These are phyloP conservation scores for Amphiduros pacificus DNA, from an alignment of 2,888 invertebrate species.

Conservation along the genomic window DNA sequence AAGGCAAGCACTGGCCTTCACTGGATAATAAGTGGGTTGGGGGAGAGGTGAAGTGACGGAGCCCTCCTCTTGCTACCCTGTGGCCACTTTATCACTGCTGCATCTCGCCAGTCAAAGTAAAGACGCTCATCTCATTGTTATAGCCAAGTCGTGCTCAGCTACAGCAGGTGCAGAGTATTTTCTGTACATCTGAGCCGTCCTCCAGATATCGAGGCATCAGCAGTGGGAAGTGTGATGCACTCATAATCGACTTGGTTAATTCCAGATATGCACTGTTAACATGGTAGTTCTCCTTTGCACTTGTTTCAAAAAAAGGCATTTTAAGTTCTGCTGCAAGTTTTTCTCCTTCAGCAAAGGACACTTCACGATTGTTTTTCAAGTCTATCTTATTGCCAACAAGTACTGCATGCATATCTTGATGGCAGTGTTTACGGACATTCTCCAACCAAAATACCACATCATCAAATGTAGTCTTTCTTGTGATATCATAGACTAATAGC, in stretches of 20 bases:
- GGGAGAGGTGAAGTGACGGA: too few relatives aligned
- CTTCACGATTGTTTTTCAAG: conserved; percentile 6
- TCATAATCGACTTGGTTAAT: conserved; percentile 10
- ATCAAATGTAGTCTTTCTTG: conserved; percentile 3
- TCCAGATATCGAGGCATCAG: not conserved
- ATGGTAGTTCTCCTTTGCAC: conserved; percentile 8
- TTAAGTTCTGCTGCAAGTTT: conserved; percentile 12
- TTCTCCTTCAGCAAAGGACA: conserved; percentile 9
- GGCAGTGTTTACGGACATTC: conserved; percentile 12
- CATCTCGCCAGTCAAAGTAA: too few relatives aligned
- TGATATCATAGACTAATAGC: conserved; percentile 15
- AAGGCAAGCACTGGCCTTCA: too few relatives aligned
- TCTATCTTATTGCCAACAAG: conserved; percentile 15
- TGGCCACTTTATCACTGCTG: too few relatives aligned
- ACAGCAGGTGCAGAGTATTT: conserved; percentile 18
- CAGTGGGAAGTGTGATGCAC: not conserved
- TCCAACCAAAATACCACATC: conserved; percentile 13
- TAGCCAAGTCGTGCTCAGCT: too few relatives aligned
- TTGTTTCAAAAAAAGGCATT: conserved; percentile 12
- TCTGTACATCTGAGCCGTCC: conserved; percentile 7
- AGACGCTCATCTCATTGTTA: too few relatives aligned
- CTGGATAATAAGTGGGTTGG: too few relatives aligned
- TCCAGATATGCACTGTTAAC: conserved; percentile 12
- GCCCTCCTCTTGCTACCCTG: too few relatives aligned
- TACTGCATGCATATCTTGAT: conserved; percentile 7